A percentile compares a stretch with the other conserved stretches of the same genome.
These are phyloP conservation scores for Platyscapa corneri DNA, from an alignment of 1,140 invertebrate species.

Conservation along the genomic window DNA sequence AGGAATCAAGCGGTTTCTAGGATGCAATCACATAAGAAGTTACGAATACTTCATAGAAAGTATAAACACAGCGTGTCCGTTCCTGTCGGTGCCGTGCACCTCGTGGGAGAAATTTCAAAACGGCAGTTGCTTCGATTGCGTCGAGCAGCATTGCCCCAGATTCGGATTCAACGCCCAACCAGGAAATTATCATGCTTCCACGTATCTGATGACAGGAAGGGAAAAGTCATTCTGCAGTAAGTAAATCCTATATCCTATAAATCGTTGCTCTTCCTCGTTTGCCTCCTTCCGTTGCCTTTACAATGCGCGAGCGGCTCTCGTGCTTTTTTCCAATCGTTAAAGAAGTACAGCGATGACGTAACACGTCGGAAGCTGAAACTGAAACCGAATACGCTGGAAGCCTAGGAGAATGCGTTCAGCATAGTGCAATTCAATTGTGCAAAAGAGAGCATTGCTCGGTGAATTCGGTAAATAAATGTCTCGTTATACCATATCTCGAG, in stretches of 20 bases:
- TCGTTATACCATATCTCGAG: not conserved
- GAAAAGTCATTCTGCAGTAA: conserved; percentile 85
- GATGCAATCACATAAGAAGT: conserved; percentile 90
- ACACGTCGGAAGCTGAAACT: not conserved
- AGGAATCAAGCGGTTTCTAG: conserved; percentile 84
- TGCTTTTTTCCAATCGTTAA: too few species aligned
- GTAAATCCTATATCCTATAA: conserved; percentile 64
- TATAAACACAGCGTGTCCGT: conserved; percentile 84
- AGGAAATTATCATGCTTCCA: conserved; percentile 75
- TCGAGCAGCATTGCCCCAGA: conserved; percentile 80
- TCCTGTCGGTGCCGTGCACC: conserved; percentile 83
- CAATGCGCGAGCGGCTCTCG: too few species aligned
- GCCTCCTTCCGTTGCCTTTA: not conserved
- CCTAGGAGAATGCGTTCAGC: too few species aligned
- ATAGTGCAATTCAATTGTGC: too few species aligned
- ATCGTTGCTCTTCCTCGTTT: not conserved
- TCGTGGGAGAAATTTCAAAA: conserved; percentile 85
- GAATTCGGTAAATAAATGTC: not conserved
- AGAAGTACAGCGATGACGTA: not conserved
- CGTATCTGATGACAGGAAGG: conserved; percentile 82
- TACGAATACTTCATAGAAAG: conserved; percentile 91
- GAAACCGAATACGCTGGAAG: too few species aligned
- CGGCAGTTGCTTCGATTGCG: conserved; percentile 85
- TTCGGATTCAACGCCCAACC: conserved; percentile 80
- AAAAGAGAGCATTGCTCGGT: too few species aligned